Percentiles rank a stretch among this genome's conserved stretches.
These are phyloP conservation scores for Hydrotaea cyrtoneurina DNA, from an alignment of 2,888 invertebrate species.

Conservation along the genomic window DNA sequence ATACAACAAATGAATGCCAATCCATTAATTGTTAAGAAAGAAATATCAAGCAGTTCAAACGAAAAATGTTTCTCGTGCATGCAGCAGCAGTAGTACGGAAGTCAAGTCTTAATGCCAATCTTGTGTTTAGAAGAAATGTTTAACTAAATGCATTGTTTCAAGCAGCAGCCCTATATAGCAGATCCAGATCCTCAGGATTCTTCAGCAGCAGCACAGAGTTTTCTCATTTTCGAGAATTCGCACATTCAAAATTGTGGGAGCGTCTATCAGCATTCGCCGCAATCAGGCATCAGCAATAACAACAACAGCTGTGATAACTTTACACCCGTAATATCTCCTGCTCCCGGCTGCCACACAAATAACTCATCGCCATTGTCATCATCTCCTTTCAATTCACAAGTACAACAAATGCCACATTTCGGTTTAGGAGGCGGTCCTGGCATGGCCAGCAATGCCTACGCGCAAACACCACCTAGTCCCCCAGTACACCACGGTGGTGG, in stretches of 20 bases:
- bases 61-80: slow-evolving; percentile 43
- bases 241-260: slow-evolving; percentile 56
- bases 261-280: slow-evolving; percentile 32
- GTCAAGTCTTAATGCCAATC: slow-evolving; percentile 34
- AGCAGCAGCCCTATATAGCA: slow-evolving; percentile 67
- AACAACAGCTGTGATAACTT: slow-evolving; percentile 60
- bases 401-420: slow-evolving; percentile 79
- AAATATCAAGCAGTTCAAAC: slow-evolving; percentile 11
- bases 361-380: slow-evolving; percentile 64
- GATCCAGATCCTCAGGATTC: slow-evolving; percentile 65
- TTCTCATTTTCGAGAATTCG: slow-evolving; percentile 54
- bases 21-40: slow-evolving; percentile 15
- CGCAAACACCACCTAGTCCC: slow-evolving; percentile 91
- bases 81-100: neutral
- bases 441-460: slow-evolving; percentile 81
- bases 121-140: slow-evolving; percentile 48
- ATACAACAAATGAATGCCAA: slow-evolving; percentile 64
- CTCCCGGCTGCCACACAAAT: slow-evolving; percentile 17
- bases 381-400: slow-evolving; percentile 37
- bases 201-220: slow-evolving; percentile 52
- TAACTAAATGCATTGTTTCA: slow-evolving; percentile 69
- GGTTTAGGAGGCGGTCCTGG: slow-evolving; percentile 80
- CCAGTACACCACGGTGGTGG: slow-evolving; percentile 84
- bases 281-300: slow-evolving; percentile 28
- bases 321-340: slow-evolving; percentile 35